Conservation (phyloP, 2,113 vertebrate genomes). For the Lophochroa leadbeateri region DNA sequence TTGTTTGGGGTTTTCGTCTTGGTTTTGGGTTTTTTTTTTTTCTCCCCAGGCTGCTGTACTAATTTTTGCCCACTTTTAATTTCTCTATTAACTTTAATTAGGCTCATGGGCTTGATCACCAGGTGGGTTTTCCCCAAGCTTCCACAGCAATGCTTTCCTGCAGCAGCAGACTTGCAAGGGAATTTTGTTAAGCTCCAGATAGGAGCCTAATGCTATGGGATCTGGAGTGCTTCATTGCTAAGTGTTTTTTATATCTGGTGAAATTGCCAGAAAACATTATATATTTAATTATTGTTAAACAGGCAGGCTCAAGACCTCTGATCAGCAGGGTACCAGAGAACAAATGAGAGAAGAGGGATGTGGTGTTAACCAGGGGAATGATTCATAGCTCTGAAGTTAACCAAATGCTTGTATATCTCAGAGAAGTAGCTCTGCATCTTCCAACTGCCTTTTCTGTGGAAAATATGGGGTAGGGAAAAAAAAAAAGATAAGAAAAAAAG, state of each 20-base stretch:
- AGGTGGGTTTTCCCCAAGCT: conserved; percentile 75
- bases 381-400: conserved; percentile 17
- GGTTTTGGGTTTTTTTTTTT: background rate
- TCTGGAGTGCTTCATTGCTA: background rate
- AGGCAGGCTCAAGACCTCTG: background rate
- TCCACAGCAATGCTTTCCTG: conserved; percentile 55
- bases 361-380: background rate
- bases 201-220: background rate
- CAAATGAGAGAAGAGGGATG: background rate
- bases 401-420: background rate
- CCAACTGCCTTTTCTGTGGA: background rate
- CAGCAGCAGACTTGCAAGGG: conserved; percentile 39
- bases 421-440: background rate
- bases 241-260: conserved; percentile 17
- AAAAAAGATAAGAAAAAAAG: too few species aligned
- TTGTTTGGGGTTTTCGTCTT: background rate
- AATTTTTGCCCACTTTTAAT: conserved; percentile 63
- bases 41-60: background rate
- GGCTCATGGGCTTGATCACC: conserved; percentile 69
- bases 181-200: conserved; percentile 34
- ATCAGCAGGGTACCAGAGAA: background rate
- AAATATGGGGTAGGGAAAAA: background rate
- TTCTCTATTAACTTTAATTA: conserved; percentile 76
- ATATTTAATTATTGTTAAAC: conserved; percentile 62
- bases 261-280: conserved; percentile 32